A percentile compares a stretch with the other conserved stretches of the same genome.
Conservation (phyloP, 2,113 vertebrate species). For the Tachycineta bicolor region DNA sequence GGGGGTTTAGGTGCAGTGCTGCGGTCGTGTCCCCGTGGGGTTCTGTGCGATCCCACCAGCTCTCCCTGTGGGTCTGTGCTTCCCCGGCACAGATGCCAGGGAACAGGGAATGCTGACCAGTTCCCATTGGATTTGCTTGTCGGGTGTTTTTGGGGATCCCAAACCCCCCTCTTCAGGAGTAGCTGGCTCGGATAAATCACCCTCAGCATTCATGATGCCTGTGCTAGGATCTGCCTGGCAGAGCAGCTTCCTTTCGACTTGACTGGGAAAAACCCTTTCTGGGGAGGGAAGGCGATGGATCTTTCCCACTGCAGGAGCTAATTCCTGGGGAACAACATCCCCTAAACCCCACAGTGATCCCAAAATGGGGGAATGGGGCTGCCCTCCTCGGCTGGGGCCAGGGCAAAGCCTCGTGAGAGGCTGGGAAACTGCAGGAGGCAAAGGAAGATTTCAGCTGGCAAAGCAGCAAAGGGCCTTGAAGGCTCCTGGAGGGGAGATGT, state of each 20-base stretch:
- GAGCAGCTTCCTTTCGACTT: fast-evolving
- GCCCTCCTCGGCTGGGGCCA: fast-evolving
- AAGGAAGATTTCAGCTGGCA: neutral
- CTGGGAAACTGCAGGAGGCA: neutral
- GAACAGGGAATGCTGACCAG: neutral
- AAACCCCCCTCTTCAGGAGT: neutral
- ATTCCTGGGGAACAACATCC: neutral
- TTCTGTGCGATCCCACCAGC: neutral
- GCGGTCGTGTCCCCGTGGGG: fast-evolving
- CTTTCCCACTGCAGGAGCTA: neutral
- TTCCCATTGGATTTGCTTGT: fast-evolving
- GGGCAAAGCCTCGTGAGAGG: neutral
- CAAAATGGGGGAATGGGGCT: neutral
- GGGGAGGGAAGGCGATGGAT: fast-evolving
- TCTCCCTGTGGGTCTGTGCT: fast-evolving
- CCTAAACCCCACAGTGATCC: neutral
- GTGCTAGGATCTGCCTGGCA: no score
- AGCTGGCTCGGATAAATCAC: neutral
- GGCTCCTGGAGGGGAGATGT: neutral
- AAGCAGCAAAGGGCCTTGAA: neutral
- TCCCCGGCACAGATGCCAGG: fast-evolving
- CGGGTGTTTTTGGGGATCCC: neutral
- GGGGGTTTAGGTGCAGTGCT: neutral
- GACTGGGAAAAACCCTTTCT: neutral
- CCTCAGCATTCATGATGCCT: fast-evolving